Conservation (phyloP, 2,888 invertebrate genomes). For the Stenolophus ochropezus region DNA sequence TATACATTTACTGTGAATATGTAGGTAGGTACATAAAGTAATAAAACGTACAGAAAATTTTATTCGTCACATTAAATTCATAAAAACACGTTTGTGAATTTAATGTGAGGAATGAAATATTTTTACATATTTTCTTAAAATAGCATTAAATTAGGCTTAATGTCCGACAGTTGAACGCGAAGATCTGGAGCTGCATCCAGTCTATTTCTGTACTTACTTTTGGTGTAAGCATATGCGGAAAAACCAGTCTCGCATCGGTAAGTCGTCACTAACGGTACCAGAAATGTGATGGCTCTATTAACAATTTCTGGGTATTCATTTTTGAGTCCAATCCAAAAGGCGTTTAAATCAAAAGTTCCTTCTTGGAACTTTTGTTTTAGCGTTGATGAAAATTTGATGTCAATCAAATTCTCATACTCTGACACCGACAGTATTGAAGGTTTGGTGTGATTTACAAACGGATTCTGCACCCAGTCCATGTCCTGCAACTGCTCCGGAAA, state of each 20-base stretch:
- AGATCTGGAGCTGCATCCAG: not conserved
- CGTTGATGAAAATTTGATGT: not conserved
- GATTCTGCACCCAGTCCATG: not conserved
- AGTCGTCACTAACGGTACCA: not conserved
- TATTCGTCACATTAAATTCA: too few relatives aligned
- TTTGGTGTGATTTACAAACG: not conserved
- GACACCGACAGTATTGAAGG: too few relatives aligned
- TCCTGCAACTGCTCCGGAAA: not conserved
- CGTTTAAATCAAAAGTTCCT: not conserved
- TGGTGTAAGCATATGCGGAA: not conserved
- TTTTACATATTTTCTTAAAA: too few relatives aligned
- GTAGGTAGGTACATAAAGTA: too few relatives aligned
- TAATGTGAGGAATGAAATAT: too few relatives aligned
- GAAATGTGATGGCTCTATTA: not conserved
- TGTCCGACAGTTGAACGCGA: not conserved
- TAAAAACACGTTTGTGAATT: too few relatives aligned
- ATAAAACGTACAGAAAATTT: too few relatives aligned
- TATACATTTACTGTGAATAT: too few relatives aligned
- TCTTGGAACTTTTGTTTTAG: not conserved
- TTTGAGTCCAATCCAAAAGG: not conserved
- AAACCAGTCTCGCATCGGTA: not conserved
- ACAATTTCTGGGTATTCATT: not conserved
- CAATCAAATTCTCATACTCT: not conserved
- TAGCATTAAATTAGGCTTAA: not conserved
- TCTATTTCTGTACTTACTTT: not conserved